Percentiles rank a stretch among this genome's conserved stretches.
Evolutionary conservation across 2,888 invertebrate genomes (phyloP).

Genomic region (Oasisia sp.): DNA sequence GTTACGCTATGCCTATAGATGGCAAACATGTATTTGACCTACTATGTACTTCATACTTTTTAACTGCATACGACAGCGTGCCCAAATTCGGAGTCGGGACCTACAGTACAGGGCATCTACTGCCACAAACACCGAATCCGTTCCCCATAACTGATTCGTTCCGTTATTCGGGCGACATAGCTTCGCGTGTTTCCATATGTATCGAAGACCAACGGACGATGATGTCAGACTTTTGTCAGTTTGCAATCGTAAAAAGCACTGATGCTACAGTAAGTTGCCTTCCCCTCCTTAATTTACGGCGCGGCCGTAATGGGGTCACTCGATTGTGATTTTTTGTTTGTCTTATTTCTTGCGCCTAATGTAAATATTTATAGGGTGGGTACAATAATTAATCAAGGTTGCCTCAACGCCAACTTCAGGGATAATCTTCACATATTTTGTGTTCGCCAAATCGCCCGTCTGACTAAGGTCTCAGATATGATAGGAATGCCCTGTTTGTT

Average conservation of each 20-base stretch:
- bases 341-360: not conserved
- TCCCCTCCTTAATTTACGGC: not conserved
- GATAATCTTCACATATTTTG: not conserved
- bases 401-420: not conserved
- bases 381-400: not conserved
- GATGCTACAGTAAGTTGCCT: not conserved
- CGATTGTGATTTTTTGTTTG: not conserved
- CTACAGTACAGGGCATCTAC: too few relatives aligned
- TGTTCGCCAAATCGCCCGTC: not conserved
- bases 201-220: not conserved
- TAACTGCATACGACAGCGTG: too few relatives aligned
- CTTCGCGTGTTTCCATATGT: not conserved
- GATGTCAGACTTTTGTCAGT: not conserved
- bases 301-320: not conserved
- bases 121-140: too few relatives aligned
- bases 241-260: not conserved
- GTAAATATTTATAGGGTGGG: not conserved
- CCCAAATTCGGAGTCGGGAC: too few relatives aligned
- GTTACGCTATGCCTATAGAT: too few relatives aligned
- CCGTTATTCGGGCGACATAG: not conserved
- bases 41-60: too few relatives aligned
- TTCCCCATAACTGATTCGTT: not conserved
- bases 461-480: not conserved
- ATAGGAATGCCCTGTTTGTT: not conserved
- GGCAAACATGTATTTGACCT: too few relatives aligned